Base-by-base conservation (phyloP, 2,888 invertebrate species). In the Patella caerulea region DNA sequence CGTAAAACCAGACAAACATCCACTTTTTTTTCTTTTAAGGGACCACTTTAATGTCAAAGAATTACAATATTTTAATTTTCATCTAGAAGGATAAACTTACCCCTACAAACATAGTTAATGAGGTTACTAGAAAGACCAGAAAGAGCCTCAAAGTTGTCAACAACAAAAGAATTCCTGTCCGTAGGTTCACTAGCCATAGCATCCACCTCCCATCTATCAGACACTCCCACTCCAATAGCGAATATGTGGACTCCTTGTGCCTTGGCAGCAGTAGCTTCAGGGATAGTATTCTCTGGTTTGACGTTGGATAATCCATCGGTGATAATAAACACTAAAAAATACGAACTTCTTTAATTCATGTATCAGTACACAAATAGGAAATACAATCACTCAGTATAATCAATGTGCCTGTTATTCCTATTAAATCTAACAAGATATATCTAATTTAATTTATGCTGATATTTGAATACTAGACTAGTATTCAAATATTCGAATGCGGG, bases 241-340 rank as follows among this genome's bases (percentile, higher is more conserved):
- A 89, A 85, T 17, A 91, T 79, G 71, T 88, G 88, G 71, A 88
- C 87, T 55, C 88, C 89, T 56, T 79, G 71, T 12, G 83, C 80
- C 76, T 87, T 88, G 17, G 87, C 82, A 3, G 74, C 75, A 7
- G 82, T 76, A 5, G 89, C 89, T 73, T 88, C 87, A 0, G 85
- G 84, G 29, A 90, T 78, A 1, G 89, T 90, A 55, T 85, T 78
- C 75, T 88, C 86, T 1, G 83, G 79, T 65, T 88, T 82, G 55
- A 90, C 83, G 73, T 90, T 90, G 1, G 90, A 90, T 45, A 84
- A 81, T 17, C 90, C 90, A 81, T 91, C 90, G 2, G 91, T 89
- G n/a, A 91, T 82, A 2, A 89, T 75, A 34, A 89, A 75, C n/a
- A 87, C 89, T 88, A 84, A 11, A 83, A 81, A 11, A n/a, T 52